Base-by-base conservation (phyloP, 2,113 vertebrate species). In the Zosterops borbonicus region DNA sequence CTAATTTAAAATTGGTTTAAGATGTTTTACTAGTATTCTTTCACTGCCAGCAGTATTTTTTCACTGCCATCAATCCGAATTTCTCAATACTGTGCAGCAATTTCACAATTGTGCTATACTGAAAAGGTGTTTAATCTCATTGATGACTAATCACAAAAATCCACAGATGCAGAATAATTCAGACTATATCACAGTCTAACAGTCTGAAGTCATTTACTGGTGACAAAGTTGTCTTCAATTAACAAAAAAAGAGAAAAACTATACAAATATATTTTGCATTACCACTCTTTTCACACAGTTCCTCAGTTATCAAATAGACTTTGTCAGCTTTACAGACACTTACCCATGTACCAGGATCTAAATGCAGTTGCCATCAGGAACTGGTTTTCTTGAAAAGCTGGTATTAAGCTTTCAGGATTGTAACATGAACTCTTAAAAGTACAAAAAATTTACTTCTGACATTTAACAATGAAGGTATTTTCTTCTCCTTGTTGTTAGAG, bases 321-420 rank as follows among this genome's bases (percentile, higher is more conserved):
- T 14, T 82, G 47, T 60, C 41, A 81, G 21, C 77, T 77, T 69
- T 33, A 67, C 37, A 29, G 52, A 60, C 11, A 12, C 49, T 69
- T 82, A 80, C 55, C 67, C 29, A 9, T 7, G 31, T 63, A 13
- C 14, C 44, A 18, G 41, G 56, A 79, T 70, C 47, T 63, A 83
- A 85, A 39, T 21, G 37, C 44, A 74, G 28, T 15, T 83, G 47
- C 39, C 2, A 2, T 37, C 41, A 83, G 85, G 63, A 92, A 78
- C 46, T 28, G 50, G 11, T 83, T 92, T 83, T 95, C 69, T 87
- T 87, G 62, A 71, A 92, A 95, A 91, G 67, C 12, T 79, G 31
- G 39, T 89, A 37, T 28, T 58, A 64, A 35, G 42, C 53, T 87
- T 95, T 95, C 55, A 87, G 71, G 82, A 71, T 12, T 65, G 50